Percentiles rank a stretch among this genome's conserved stretches.
Conservation (phyloP, 2,797 vertebrate genomes). For the Sebastes nivosus region DNA sequence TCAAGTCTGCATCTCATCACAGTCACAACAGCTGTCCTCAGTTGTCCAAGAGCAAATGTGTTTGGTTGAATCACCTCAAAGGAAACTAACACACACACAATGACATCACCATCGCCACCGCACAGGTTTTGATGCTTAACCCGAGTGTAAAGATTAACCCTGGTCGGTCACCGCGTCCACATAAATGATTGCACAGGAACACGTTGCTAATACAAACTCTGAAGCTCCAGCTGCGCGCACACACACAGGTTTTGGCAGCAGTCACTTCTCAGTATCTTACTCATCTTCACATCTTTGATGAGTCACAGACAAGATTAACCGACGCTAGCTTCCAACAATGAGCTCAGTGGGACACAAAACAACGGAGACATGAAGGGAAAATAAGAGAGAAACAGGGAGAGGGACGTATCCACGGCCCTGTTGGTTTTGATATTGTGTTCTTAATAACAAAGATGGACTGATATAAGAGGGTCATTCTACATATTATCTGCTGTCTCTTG, state of each 20-base stretch:
- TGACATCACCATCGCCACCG: slow-evolving; percentile 15
- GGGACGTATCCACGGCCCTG: background rate
- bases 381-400: background rate
- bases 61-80: slow-evolving; percentile 18
- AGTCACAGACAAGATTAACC: slow-evolving; percentile 57
- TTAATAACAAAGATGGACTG: background rate
- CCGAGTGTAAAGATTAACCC: slow-evolving; percentile 47
- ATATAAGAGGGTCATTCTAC: background rate
- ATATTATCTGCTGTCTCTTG: background rate
- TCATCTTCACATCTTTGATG: slow-evolving; percentile 64
- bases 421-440: slow-evolving; percentile 8
- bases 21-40: slow-evolving; percentile 20
- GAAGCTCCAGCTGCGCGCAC: slow-evolving; percentile 3
- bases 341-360: slow-evolving; percentile 50
- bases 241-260: slow-evolving; percentile 10
- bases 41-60: background rate
- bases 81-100: background rate
- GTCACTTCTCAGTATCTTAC: slow-evolving; percentile 29
- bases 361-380: slow-evolving; percentile 15
- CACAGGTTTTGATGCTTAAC: slow-evolving; percentile 27
- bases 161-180: background rate
- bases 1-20: slow-evolving; percentile 23
- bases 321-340: slow-evolving; percentile 48
- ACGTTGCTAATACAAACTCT: background rate
- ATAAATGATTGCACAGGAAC: slow-evolving; percentile 46